phyloP scores from a whole-genome alignment of 2,888 invertebrate genomes.

The Leistus spinibarbis region DNA sequence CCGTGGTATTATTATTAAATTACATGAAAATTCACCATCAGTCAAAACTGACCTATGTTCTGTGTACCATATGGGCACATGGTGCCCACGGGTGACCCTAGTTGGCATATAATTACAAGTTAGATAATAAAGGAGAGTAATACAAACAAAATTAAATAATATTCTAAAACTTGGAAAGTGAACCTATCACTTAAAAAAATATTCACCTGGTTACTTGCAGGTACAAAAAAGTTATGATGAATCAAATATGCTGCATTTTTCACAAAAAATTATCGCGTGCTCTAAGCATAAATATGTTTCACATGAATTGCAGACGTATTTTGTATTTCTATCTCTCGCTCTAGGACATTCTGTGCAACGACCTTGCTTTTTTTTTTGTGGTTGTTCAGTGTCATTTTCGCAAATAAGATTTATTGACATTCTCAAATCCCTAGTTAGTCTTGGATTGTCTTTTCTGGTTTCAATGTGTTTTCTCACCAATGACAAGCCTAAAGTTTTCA shows the following conservation, averaged over 20 bases:
- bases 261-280: background rate
- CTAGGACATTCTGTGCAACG: slow-evolving; percentile 10
- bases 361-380: slow-evolving; percentile 9
- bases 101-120: no score
- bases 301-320: slow-evolving; percentile 2
- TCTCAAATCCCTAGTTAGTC: background rate
- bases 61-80: no score
- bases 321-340: slow-evolving; percentile 7
- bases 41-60: no score
- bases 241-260: slow-evolving; percentile 10
- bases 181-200: slow-evolving; percentile 13
- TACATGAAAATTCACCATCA: no score
- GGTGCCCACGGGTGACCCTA: no score
- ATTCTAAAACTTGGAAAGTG: slow-evolving; percentile 15
- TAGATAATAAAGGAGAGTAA: slow-evolving; percentile 1
- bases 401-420: no score
- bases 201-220: slow-evolving; percentile 5
- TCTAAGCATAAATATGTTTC: background rate
- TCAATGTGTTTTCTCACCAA: background rate
- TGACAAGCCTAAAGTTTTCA: background rate
- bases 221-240: slow-evolving; percentile 1
- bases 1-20: no score
- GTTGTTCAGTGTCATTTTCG: no score
- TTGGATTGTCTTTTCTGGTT: background rate
- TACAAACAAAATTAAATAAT: no score